Evolutionary conservation across 1,140 invertebrate genomes (phyloP).

Genomic region (Heliconius himera): DNA sequence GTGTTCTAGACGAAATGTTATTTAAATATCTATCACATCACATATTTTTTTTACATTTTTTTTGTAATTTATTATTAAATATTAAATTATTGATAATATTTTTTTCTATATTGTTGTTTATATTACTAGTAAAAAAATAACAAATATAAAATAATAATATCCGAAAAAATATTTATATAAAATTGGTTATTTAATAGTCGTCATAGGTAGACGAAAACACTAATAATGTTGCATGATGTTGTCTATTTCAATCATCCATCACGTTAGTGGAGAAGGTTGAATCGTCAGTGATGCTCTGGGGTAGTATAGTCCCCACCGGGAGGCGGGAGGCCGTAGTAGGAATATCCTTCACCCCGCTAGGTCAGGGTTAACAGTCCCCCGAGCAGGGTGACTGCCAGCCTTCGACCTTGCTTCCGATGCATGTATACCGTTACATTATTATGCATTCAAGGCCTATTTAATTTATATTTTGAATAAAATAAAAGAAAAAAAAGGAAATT

Average conservation of each 20-base stretch:
- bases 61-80: too few species aligned
- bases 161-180: background rate
- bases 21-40: background rate
- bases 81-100: too few species aligned
- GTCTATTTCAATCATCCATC: conserved; percentile 45
- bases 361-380: conserved; percentile 79
- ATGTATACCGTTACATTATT: conserved; percentile 49
- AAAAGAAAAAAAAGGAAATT: background rate
- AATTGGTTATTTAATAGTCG: background rate
- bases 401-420: conserved; percentile 74
- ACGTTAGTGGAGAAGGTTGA: conserved; percentile 60
- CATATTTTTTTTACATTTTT: background rate
- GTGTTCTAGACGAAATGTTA: background rate
- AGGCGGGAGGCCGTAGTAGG: conserved; percentile 72
- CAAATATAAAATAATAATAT: background rate
- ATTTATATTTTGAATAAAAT: background rate
- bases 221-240: background rate
- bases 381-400: conserved; percentile 62
- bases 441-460: conserved; percentile 46
- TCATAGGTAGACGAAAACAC: background rate
- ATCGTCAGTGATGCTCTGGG: conserved; percentile 70
- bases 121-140: background rate
- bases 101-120: background rate
- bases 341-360: conserved; percentile 79
- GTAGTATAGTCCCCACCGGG: conserved; percentile 53